Evolutionary conservation across 2,888 invertebrate species (phyloP).

Genomic region (Brenthis ino): DNA sequence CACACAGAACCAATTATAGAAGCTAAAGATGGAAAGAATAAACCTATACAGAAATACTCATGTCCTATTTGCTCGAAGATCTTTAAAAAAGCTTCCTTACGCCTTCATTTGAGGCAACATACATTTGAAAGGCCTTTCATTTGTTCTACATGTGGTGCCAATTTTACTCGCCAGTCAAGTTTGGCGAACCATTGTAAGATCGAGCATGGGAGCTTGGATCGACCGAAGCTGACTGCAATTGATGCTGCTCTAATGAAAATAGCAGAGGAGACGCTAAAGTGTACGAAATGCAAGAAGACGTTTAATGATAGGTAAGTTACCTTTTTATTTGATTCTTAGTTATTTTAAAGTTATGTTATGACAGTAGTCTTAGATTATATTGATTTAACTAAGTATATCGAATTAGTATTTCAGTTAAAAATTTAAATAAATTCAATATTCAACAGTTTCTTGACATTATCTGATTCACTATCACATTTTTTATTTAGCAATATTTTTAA

Average conservation of each 20-base stretch:
- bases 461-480: too few species aligned
- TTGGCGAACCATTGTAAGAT: conserved; percentile 83
- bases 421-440: too few species aligned
- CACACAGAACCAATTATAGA: conserved; percentile 78
- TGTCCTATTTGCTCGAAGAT: conserved; percentile 87
- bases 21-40: conserved; percentile 48
- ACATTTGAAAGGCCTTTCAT: conserved; percentile 88
- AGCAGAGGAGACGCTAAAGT: conserved; percentile 30
- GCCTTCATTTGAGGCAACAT: conserved; percentile 87
- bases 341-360: neutral
- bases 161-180: conserved; percentile 86
- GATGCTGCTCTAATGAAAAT: conserved; percentile 19
- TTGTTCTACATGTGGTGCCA: conserved; percentile 84
- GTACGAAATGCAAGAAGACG: conserved; percentile 50
- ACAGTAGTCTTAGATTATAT: neutral
- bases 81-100: conserved; percentile 85
- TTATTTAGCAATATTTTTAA: neutral
- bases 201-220: conserved; percentile 68
- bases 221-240: conserved; percentile 20
- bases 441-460: too few species aligned
- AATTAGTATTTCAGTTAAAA: too few species aligned
- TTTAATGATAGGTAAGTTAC: conserved; percentile 33
- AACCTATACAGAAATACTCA: conserved; percentile 73
- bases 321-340: neutral
- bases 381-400: too few species aligned